These are phyloP conservation scores for Alligator sinensis DNA, from an alignment of 2,113 vertebrate genomes.

Conservation along the genomic window DNA sequence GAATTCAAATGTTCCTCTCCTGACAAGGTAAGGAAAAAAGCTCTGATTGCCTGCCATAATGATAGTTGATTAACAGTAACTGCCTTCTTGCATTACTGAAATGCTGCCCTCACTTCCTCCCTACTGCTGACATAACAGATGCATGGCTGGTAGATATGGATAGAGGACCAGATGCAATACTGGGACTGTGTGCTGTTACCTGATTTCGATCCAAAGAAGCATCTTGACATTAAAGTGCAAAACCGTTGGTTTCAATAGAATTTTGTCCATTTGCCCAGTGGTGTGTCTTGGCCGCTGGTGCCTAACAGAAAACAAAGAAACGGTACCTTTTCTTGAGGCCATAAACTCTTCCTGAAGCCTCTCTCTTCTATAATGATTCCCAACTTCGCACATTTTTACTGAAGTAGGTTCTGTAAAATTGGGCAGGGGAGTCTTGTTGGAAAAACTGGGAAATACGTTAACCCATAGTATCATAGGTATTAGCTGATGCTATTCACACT, in stretches of 20 bases:
- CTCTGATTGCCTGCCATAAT: not conserved
- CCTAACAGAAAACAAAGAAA: not conserved
- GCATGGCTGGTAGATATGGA: not conserved
- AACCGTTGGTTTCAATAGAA: not conserved
- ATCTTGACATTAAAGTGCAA: accelerated
- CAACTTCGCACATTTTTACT: not conserved
- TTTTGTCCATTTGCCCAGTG: accelerated
- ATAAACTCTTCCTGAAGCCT: accelerated
- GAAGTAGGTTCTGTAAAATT: not conserved
- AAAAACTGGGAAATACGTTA: not conserved
- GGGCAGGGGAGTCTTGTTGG: not conserved
- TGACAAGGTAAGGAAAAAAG: not conserved
- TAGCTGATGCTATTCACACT: no score
- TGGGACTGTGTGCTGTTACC: not conserved
- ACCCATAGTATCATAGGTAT: not conserved
- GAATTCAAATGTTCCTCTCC: not conserved
- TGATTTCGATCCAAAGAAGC: not conserved
- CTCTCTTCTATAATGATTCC: not conserved
- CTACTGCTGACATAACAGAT: accelerated
- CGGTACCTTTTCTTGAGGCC: not conserved
- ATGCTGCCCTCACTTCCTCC: not conserved
- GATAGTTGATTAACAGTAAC: not conserved
- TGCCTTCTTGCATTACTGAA: not conserved
- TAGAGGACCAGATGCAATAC: not conserved
- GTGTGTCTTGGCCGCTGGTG: not conserved